Percentiles rank a stretch among this genome's conserved stretches.
Conservation (phyloP, 1,140 invertebrate species). For the Atta texana region DNA sequence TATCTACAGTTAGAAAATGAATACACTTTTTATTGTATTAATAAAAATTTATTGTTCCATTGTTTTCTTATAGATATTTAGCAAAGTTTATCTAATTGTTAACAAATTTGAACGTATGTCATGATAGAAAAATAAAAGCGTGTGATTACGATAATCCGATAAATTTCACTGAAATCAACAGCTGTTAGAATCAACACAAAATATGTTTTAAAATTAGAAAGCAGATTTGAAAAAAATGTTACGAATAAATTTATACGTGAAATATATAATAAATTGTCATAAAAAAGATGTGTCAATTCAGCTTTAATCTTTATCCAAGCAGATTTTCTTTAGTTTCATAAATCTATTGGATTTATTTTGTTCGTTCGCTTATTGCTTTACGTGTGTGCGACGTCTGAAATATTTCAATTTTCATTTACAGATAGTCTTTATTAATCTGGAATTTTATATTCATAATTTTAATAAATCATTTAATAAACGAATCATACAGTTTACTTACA, state of each 20-base stretch:
- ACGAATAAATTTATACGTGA: neutral
- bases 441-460: conserved; percentile 33
- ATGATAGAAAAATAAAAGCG: neutral
- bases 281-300: conserved; percentile 38
- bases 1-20: conserved; percentile 8
- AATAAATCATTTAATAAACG: neutral
- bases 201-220: neutral
- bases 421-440: neutral
- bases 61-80: neutral
- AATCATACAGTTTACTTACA: neutral
- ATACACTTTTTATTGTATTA: neutral
- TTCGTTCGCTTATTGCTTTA: neutral
- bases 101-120: neutral
- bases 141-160: conserved; percentile 1
- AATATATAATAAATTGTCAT: conserved; percentile 37
- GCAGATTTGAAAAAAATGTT: neutral
- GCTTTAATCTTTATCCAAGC: conserved; percentile 43
- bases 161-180: neutral
- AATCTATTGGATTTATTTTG: conserved; percentile 35
- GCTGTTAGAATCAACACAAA: neutral
- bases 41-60: neutral
- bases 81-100: neutral
- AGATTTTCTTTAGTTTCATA: conserved; percentile 11
- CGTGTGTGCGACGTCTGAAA: neutral
- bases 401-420: conserved; percentile 21